Evolutionary conservation across 2,113 vertebrate species (phyloP), one percentile per base, ranked within the genome.

Genomic region (Oenanthe oenanthe): DNA sequence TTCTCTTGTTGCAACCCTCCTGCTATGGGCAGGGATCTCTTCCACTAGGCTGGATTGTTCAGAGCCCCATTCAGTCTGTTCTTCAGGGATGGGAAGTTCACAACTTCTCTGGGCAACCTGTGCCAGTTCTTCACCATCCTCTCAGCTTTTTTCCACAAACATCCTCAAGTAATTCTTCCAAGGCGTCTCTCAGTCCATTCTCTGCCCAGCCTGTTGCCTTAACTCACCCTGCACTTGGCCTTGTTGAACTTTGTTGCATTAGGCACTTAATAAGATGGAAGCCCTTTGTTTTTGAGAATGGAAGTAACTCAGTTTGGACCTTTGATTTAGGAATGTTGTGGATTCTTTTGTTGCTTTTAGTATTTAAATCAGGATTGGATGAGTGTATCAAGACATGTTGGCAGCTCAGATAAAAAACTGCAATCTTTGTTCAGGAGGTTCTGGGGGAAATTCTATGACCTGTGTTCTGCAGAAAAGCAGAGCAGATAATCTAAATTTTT

Each of bases 1-100:
- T 34, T n/a, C 16, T 34, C 36, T 67, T 0, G 0, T 74, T 75
- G 17, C 51, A 50, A 1, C 31, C 13, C 13, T 29, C 16, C 36
- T 67, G 31, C 71, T 26, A 2, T 40, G 20, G 25, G 13, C 25
- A 43, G 53, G 17, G 36, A 17, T 12, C 21, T n/a, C 12, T 74
- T 48, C 60, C 25, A 11, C 13, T 31, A 13, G 43, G 18, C 53
- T 25, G 20, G 34, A 13, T 25, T 75, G 19, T 34, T 75, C 25
- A 85, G 70, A 66, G 51, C 19, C 42, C 16, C 10, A 5, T 66
- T 65, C 51, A 57, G 43, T 42, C 51, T 75, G 19, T 6, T 57
- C 31, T 42, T 50, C 36, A 58, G 61, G 43, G 17, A 17, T 58
- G 31, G 43, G 20, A 28, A 42, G 25, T 58, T 40, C 19, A 57